These are phyloP conservation scores for Drosophila sp. DNA, from an alignment of 1,140 invertebrate genomes.

Conservation along the genomic window DNA sequence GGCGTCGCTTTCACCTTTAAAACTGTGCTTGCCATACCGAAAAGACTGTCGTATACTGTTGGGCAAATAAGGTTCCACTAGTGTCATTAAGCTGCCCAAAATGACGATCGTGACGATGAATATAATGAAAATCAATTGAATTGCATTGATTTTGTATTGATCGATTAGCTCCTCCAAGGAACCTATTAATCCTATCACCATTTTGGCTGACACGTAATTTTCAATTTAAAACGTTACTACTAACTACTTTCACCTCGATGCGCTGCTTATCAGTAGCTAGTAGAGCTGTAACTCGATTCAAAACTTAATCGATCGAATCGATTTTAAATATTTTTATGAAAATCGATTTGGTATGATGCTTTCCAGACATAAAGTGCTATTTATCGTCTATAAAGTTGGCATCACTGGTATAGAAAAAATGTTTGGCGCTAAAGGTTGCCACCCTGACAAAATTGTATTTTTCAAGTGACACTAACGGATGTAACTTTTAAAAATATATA, in stretches of 20 bases:
- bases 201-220: conserved; percentile 29
- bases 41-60: conserved; percentile 87
- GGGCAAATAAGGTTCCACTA: conserved; percentile 88
- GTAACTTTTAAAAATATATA: too few species aligned
- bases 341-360: too few species aligned
- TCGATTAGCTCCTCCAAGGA: conserved; percentile 63
- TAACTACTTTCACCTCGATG: conserved; percentile 35
- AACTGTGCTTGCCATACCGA: conserved; percentile 89
- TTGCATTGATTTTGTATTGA: conserved; percentile 85
- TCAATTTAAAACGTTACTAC: conserved; percentile 34
- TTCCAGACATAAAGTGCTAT: too few species aligned
- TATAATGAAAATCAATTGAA: conserved; percentile 86
- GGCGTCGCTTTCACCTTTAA: conserved; percentile 85
- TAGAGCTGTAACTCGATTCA: too few species aligned
- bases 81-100: conserved; percentile 87
- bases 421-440: too few species aligned
- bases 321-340: too few species aligned
- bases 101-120: conserved; percentile 85
- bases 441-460: too few species aligned
- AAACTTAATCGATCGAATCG: too few species aligned
- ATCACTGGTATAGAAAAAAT: too few species aligned
- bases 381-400: too few species aligned
- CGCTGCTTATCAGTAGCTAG: too few species aligned
- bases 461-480: too few species aligned
- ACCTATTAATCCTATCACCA: conserved; percentile 40